These are phyloP conservation scores for Nothobranchius furzeri DNA, from an alignment of 2,113 vertebrate genomes.

Conservation along the genomic window DNA sequence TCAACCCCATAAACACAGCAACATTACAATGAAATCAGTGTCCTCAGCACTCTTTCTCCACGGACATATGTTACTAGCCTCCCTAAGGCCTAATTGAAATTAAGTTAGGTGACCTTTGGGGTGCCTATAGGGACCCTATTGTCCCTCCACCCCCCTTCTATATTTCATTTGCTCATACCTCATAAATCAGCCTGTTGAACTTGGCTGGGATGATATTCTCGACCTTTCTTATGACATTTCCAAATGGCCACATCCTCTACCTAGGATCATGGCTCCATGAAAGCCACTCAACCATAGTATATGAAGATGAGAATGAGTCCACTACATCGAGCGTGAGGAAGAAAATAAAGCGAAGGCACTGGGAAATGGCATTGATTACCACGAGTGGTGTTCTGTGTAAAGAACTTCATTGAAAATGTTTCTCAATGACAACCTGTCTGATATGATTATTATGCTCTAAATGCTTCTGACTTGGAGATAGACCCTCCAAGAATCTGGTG, in stretches of 20 bases:
- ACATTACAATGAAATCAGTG: constrained; percentile 53
- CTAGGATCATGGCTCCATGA: constrained; percentile 60
- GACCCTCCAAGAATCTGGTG: constrained; percentile 11
- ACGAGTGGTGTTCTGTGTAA: constrained; percentile 13
- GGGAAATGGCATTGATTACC: constrained; percentile 26
- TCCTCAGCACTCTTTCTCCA: constrained; percentile 21
- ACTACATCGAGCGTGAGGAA: not conserved
- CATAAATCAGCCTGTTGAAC: constrained; percentile 75
- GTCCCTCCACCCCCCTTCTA: constrained; percentile 49
- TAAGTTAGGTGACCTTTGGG: constrained; percentile 77
- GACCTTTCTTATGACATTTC: constrained; percentile 79
- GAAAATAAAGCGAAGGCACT: constrained; percentile 27
- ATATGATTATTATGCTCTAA: not conserved
- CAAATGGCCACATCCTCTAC: constrained; percentile 63
- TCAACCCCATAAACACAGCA: constrained; percentile 45
- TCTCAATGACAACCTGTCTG: constrained; percentile 4
- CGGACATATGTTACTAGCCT: constrained; percentile 55
- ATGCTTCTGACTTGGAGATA: constrained; percentile 20
- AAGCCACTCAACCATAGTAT: constrained; percentile 54
- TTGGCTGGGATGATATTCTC: constrained; percentile 59
- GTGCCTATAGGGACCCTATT: constrained; percentile 43
- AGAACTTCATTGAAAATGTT: not conserved
- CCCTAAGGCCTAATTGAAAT: constrained; percentile 72
- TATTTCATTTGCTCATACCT: constrained; percentile 63
- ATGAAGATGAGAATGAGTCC: constrained; percentile 55